Conservation (phyloP, 2,113 vertebrate genomes). For the Gallinago jamesoni region DNA sequence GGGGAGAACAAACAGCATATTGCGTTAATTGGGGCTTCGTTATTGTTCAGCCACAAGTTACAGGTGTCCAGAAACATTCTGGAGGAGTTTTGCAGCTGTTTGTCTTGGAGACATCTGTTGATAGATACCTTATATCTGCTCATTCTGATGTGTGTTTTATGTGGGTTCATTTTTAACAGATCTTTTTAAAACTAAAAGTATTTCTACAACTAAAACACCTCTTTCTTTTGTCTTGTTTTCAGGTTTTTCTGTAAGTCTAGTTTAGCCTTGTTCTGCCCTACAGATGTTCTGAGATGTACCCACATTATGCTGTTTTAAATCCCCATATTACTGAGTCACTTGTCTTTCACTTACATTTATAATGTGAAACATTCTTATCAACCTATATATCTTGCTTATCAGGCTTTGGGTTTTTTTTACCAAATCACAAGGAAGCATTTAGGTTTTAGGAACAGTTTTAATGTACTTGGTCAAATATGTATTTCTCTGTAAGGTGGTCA, state of each 20-base stretch:
- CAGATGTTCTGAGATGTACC: not conserved
- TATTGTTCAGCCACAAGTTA: not conserved
- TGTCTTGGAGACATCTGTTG: not conserved
- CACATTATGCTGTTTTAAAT: not conserved
- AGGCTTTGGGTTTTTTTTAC: not conserved
- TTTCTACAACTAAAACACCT: not conserved
- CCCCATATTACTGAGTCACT: not conserved
- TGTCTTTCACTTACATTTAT: not conserved
- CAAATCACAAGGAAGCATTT: not conserved
- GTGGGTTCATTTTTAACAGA: not conserved
- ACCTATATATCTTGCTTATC: not conserved
- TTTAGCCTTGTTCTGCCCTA: not conserved
- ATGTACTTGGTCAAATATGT: rapidly evolving
- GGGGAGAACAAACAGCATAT: not conserved
- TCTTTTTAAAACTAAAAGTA: not conserved
- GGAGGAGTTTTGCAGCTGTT: not conserved
- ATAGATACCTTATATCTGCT: not conserved
- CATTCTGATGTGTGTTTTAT: not conserved
- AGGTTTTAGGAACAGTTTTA: not conserved
- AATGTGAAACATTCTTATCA: not conserved
- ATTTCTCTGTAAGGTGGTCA: not conserved
- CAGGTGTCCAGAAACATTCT: not conserved
- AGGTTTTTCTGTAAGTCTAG: rapidly evolving
- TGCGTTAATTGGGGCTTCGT: not conserved
- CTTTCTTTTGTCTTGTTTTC: not conserved